Conservation (phyloP, 2,113 vertebrate species). For the Oreochromis aureus region DNA sequence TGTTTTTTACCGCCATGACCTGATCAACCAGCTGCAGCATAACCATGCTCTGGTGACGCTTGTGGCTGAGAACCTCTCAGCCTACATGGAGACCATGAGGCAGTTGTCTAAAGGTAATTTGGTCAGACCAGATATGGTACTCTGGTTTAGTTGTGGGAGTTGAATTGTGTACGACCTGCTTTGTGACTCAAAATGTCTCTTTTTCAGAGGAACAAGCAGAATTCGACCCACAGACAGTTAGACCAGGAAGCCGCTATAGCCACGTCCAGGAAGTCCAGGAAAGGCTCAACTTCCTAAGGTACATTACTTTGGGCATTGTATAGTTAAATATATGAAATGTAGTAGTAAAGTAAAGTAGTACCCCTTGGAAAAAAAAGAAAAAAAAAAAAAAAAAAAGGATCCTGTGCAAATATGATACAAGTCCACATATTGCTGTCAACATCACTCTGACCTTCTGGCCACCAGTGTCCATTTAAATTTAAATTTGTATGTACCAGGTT, state of each 20-base stretch:
- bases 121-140: background rate
- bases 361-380: background rate
- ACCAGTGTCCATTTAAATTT: background rate
- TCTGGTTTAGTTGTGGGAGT: background rate
- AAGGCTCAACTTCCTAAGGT: slow-evolving; percentile 96
- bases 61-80: slow-evolving; percentile 97
- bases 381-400: background rate
- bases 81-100: slow-evolving; percentile 99
- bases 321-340: background rate
- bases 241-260: slow-evolving; percentile 95
- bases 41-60: slow-evolving; percentile 97
- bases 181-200: background rate
- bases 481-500: slow-evolving; percentile 74
- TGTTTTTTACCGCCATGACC: slow-evolving; percentile 97
- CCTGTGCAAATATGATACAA: background rate
- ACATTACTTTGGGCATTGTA: background rate
- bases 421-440: background rate
- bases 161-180: background rate
- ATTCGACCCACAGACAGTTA: slow-evolving; percentile 97
- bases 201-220: slow-evolving; percentile 86
- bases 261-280: slow-evolving; percentile 99
- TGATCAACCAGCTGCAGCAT: slow-evolving; percentile 99
- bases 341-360: background rate
- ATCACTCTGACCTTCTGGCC: background rate
- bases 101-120: slow-evolving; percentile 91